Evolutionary conservation across 2,797 vertebrate species (phyloP).

Genomic region (Semaprochilodus insignis): DNA sequence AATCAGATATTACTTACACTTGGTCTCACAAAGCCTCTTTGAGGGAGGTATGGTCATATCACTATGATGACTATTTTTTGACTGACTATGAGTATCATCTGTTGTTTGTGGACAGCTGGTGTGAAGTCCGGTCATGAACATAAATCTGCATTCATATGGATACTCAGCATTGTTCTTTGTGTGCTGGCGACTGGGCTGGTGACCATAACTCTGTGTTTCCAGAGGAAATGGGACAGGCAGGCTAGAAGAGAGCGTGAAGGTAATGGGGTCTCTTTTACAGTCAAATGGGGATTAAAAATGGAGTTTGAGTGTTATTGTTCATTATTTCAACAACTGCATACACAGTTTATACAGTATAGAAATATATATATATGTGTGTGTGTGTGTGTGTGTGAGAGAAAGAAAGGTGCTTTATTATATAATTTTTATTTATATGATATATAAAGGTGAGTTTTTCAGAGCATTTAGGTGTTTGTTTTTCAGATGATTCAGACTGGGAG

Average conservation of each 20-base stretch:
- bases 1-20: background rate
- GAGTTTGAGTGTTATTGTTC: background rate
- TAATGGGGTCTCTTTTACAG: background rate
- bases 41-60: background rate
- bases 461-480: conserved; percentile 35
- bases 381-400: too few relatives aligned
- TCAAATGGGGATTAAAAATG: background rate
- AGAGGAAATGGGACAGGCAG: conserved; percentile 66
- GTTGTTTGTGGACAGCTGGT: conserved; percentile 54
- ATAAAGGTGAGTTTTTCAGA: too few relatives aligned
- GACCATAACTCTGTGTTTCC: conserved; percentile 62
- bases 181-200: conserved; percentile 72
- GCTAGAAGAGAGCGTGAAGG: conserved; percentile 18
- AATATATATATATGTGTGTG: too few relatives aligned
- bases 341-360: too few relatives aligned
- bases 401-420: too few relatives aligned
- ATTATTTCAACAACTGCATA: too few relatives aligned
- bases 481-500: conserved; percentile 59
- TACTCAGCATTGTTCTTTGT: conserved; percentile 72
- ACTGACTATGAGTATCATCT: background rate
- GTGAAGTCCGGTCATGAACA: conserved; percentile 15
- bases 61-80: background rate
- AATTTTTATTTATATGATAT: too few relatives aligned
- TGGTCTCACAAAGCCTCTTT: background rate
- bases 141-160: conserved; percentile 70